Conservation (phyloP, 2,113 vertebrate species). For the Hippoglossus stenolepis region DNA sequence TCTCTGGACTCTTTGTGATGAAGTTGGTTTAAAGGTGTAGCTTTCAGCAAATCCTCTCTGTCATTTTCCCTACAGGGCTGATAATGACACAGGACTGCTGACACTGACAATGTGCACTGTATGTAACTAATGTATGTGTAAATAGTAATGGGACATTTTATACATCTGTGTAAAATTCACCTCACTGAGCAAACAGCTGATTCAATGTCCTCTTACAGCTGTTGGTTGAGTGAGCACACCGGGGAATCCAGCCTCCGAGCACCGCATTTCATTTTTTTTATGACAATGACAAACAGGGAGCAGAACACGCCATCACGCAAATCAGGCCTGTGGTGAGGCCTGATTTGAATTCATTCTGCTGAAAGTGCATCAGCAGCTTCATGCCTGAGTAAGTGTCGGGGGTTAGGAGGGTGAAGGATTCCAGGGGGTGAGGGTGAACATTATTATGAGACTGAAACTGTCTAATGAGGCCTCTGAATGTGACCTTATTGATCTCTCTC, state of each 20-base stretch:
- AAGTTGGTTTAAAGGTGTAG: not conserved
- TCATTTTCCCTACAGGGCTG: not conserved
- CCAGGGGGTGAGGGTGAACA: not conserved
- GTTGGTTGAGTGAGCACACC: not conserved
- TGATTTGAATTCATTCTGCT: not conserved
- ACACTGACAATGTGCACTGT: not conserved
- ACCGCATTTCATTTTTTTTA: not conserved
- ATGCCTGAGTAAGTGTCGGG: not conserved
- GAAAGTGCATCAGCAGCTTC: not conserved
- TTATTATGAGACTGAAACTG: not conserved
- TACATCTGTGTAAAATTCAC: not conserved
- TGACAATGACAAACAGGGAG: not conserved
- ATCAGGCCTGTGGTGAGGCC: not conserved
- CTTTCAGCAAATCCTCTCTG: not conserved
- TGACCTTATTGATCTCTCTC: too few relatives aligned
- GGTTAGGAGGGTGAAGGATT: not conserved
- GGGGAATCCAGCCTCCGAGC: not conserved
- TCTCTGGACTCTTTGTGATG: not conserved
- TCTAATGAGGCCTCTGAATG: too few relatives aligned
- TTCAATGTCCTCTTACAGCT: not conserved
- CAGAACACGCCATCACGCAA: not conserved
- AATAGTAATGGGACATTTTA: not conserved
- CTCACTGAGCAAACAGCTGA: constrained; percentile 1
- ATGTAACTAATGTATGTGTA: not conserved
- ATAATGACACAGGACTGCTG: not conserved